Base-by-base conservation (phyloP, 1,140 invertebrate genomes). In the Atta cephalotes region DNA sequence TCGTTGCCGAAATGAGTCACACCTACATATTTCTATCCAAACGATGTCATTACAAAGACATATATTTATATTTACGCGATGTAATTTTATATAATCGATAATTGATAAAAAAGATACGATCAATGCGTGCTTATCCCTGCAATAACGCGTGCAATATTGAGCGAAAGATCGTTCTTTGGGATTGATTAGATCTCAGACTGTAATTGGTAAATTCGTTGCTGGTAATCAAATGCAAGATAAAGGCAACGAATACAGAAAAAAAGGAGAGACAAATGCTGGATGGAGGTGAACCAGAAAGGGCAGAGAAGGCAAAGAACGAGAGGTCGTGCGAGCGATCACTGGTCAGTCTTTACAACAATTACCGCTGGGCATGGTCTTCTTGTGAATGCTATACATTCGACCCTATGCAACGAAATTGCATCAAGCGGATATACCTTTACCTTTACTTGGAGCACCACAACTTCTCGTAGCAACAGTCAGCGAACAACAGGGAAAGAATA, bases 281-380 rank as follows among this genome's bases (percentile, higher is more conserved):
- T 0, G 65, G n/a, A 71, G 66, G 35, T 58, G 60, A 21, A 68
- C 53, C 35, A 65, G 56, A 66, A 56, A 56, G 31, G 45, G 58
- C 56, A 89, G 56, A 66, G 62, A 56, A 25, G 45, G 58, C 56
- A 89, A 49, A 84, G 62, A 76, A 63, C 49, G 74, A 88, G 60
- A 84, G 86, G 78, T 90, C 89, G 88, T 77, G 78, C 87, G 90
- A 81, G 85, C 89, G 87, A 82, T 84, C 68, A 65, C 68, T 63
- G 88, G 63, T 79, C 89, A 81, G 79, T 87, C 82, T 89, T 85
- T 91, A 78, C 71, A 39, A 89, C 90, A 92, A 91, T 92, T 92
- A 92, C 87, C 70, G 86, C 45, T 70, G 81, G 68, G 81, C 77
- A 86, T 80, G 71, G 86, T 87, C 86, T 90, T 74, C 72, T 82